Evolutionary conservation across 2,113 vertebrate genomes (phyloP).

Genomic region (Phyllopteryx taeniolatus): DNA sequence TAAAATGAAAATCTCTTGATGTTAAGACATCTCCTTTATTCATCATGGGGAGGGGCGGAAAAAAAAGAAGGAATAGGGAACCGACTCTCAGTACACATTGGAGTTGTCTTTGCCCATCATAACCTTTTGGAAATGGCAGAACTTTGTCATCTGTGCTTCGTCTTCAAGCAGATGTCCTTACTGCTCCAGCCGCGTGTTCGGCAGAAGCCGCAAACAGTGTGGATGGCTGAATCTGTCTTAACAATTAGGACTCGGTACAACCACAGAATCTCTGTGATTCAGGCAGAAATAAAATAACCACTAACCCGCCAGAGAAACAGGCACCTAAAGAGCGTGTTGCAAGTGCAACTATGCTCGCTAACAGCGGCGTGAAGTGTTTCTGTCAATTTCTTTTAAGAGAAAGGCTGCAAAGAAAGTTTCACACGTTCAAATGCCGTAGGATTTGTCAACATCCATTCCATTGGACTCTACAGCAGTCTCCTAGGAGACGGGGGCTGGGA

Average conservation of each 20-base stretch:
- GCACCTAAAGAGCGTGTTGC: not conserved
- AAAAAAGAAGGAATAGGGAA: not conserved
- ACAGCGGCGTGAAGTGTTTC: not conserved
- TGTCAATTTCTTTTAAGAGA: slow-evolving; percentile 3
- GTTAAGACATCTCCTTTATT: slow-evolving; percentile 2
- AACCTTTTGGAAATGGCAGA: slow-evolving; percentile 25
- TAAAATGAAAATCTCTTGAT: slow-evolving; percentile 6
- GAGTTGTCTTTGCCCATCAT: slow-evolving; percentile 27
- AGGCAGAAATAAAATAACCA: slow-evolving; percentile 6
- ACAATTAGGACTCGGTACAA: slow-evolving; percentile 17
- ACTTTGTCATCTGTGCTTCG: slow-evolving; percentile 17
- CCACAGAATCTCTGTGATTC: slow-evolving; percentile 11
- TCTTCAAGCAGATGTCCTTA: slow-evolving; percentile 22
- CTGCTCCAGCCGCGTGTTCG: slow-evolving; percentile 13
- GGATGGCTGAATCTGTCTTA: slow-evolving; percentile 18
- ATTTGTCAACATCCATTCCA: slow-evolving; percentile 3
- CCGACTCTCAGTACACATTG: not conserved
- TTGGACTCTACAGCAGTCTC: not conserved
- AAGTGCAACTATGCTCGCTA: not conserved
- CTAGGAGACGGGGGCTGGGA: not conserved
- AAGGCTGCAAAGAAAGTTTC: not conserved
- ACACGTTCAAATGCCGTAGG: not conserved
- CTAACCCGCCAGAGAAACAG: not conserved
- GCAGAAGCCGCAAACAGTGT: slow-evolving; percentile 2
- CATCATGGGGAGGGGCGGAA: not conserved